Conservation (phyloP, 2,113 vertebrate genomes). For the Sapayoa aenigma region DNA sequence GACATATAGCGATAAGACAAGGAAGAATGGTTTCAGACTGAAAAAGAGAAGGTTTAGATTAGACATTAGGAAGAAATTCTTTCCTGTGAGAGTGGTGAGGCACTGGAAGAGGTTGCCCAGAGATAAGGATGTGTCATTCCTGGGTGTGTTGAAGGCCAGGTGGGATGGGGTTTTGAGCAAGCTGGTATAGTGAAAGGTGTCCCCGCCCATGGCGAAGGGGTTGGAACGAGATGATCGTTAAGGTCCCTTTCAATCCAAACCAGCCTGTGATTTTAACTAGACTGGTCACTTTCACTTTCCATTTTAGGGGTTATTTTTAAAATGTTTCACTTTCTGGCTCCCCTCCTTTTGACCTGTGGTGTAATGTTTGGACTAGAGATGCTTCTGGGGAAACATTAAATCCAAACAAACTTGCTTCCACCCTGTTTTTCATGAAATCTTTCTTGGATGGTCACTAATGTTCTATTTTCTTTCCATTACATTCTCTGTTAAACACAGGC, state of each 20-base stretch:
- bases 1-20: background rate
- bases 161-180: background rate
- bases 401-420: conserved; percentile 49
- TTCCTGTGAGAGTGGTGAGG: background rate
- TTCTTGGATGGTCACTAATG: conserved; percentile 39
- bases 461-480: conserved; percentile 30
- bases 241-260: background rate
- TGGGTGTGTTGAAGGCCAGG: background rate
- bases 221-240: background rate
- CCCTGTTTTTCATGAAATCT: conserved; percentile 48
- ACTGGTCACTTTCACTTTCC: conserved; percentile 54
- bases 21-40: background rate
- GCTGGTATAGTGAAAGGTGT: background rate
- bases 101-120: background rate
- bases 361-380: conserved; percentile 62
- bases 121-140: background rate
- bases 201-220: background rate
- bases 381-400: conserved; percentile 53
- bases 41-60: background rate
- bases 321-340: conserved; percentile 29
- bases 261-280: background rate
- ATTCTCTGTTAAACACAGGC: conserved; percentile 14
- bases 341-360: conserved; percentile 49
- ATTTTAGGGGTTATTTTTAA: conserved; percentile 51
- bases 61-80: background rate